These are phyloP conservation scores for Phragmatobia fuliginosa DNA, from an alignment of 2,888 invertebrate species.

Conservation along the genomic window DNA sequence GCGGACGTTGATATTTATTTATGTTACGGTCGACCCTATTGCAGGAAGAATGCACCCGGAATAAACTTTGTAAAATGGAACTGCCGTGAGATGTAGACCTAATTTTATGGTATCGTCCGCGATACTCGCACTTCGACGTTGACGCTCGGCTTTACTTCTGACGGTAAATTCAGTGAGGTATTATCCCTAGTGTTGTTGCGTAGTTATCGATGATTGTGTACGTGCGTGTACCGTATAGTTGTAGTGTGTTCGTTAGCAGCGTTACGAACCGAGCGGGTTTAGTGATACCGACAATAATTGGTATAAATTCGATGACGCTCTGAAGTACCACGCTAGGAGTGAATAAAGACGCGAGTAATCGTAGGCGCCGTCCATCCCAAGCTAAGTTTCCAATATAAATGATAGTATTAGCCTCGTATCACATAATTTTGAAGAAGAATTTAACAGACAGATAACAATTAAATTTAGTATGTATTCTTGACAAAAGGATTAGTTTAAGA, in stretches of 20 bases:
- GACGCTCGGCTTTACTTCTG: background rate
- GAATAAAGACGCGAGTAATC: constrained; percentile 42
- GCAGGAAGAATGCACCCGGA: too few relatives aligned
- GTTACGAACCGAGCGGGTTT: constrained; percentile 21
- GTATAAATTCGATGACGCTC: background rate
- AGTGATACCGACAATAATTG: constrained; percentile 51
- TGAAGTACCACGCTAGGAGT: constrained; percentile 36
- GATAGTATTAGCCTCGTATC: constrained; percentile 39
- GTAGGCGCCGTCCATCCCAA: constrained; percentile 55
- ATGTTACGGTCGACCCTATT: too few relatives aligned
- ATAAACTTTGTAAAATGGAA: constrained; percentile 7
- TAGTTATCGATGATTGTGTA: constrained; percentile 1
- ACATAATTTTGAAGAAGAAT: constrained; percentile 32
- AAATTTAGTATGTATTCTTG: constrained; percentile 15
- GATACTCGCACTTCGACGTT: constrained; percentile 33
- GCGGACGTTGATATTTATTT: too few relatives aligned
- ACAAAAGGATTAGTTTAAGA: constrained; percentile 18
- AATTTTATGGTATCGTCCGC: constrained; percentile 34
- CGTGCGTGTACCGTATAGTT: constrained; percentile 11
- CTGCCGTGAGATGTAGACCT: constrained; percentile 16
- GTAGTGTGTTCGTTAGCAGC: background rate
- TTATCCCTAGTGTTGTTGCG: constrained; percentile 9
- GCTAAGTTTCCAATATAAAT: constrained; percentile 34
- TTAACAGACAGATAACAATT: constrained; percentile 20
- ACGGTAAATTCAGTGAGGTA: background rate